phyloP scores from a whole-genome alignment of 1,140 invertebrate species.

The Achroia grisella region DNA sequence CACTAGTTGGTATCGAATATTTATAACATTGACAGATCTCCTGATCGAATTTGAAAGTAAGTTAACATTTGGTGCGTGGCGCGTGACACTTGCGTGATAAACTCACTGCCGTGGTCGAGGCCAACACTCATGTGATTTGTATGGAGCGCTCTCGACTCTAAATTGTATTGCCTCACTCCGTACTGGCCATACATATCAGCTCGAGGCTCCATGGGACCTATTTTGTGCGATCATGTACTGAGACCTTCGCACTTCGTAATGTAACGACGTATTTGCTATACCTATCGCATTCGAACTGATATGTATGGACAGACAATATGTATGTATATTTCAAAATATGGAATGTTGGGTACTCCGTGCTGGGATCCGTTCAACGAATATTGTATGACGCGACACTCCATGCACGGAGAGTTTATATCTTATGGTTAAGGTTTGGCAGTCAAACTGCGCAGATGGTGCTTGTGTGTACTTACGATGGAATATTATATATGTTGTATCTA shows the following conservation, averaged over 20 bases:
- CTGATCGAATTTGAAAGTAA: constrained; percentile 31
- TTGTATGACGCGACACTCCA: constrained; percentile 2
- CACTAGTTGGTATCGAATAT: constrained; percentile 40
- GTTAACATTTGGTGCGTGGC: not conserved
- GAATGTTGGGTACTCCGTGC: constrained; percentile 17
- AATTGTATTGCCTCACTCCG: too few species aligned
- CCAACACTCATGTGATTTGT: not conserved
- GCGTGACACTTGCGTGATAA: not conserved
- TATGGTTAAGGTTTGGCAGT: constrained; percentile 45
- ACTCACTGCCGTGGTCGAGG: constrained; percentile 8
- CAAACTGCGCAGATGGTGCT: constrained; percentile 62
- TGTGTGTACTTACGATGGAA: constrained; percentile 65
- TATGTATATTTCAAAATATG: constrained; percentile 21
- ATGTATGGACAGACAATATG: constrained; percentile 8
- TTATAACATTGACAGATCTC: constrained; percentile 49
- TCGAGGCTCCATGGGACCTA: too few species aligned
- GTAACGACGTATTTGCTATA: too few species aligned
- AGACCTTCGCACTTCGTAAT: too few species aligned
- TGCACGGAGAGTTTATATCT: constrained; percentile 26
- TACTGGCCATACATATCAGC: too few species aligned
- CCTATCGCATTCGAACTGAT: too few species aligned
- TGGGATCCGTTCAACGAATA: not conserved
- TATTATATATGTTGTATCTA: constrained; percentile 45
- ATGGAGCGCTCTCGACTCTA: constrained; percentile 3
- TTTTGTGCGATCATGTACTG: too few species aligned